Base-by-base conservation (phyloP, 2,113 vertebrate genomes). In the Mastomys coucha region DNA sequence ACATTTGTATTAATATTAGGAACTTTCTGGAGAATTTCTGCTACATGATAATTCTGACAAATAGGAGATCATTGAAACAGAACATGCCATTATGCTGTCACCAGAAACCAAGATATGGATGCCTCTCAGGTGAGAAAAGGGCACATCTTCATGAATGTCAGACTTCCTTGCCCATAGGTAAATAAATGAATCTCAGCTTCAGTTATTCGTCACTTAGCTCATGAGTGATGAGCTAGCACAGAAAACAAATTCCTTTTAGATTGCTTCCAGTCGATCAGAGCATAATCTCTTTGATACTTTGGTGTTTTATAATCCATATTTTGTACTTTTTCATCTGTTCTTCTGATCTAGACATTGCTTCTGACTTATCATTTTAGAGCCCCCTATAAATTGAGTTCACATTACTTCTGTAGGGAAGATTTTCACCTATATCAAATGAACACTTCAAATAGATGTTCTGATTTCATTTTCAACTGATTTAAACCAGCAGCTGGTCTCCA, bases 391-490 rank as follows among this genome's bases (percentile, higher is more conserved):
- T 10, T 89, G 81, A 97, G 58, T 49, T 97, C 56, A 88, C 42
- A 56, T 93, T 94, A 80, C 91, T 98, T 81, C 78, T 95, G 17
- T 45, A 93, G 36, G 94, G 97, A 97, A 94, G 85, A 28, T 22
- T 91, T 98, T 96, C 53, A 80, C 84, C 42, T 36, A 42, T 96
- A 96, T 97, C 81, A 97, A 97, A 98, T 87, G 5, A 97, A 81
- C 0, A 1, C 92, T 97, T 98, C 95, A 96, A 19, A 26, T 96
- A 97, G 95, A 97, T 72, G 7, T n/a, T 94, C 65, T 81, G 87
- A 51, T 98, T 98, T 98, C 73, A 90, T 97, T 97, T 98, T 97
- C 16, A 93, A 94, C 95, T 96, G 11, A 97, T 97, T 98, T 97
- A 98, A 98, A 91, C 73, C 51, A 96, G 80, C 93, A 93, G 82